Base-by-base conservation (phyloP, 2,113 vertebrate genomes). In the Aphyosemion australe region DNA sequence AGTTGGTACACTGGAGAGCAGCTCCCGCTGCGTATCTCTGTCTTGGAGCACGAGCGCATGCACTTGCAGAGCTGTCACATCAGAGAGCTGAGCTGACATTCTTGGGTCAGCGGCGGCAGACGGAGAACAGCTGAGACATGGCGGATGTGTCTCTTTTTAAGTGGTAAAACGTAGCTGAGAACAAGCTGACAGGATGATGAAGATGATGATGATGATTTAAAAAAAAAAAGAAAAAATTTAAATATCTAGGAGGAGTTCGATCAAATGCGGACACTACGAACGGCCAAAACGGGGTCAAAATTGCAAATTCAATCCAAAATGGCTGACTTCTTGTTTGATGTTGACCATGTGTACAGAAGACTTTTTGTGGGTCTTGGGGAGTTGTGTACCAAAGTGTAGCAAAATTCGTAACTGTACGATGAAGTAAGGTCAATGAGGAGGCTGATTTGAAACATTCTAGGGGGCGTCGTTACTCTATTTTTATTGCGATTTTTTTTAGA, bases 71-170 rank as follows among this genome's bases (percentile, higher is more conserved):
- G 21, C 43, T 65, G 61, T 56, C 65, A 59, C 80, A 74, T 77
- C 72, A 79, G 61, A 86, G 66, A 62, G 68, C 71, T 69, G 81
- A 87, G 49, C 74, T 81, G 57, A 73, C 76, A 74, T 81, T 79
- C 69, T 42, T 34, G 66, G 71, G 82, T 83, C 82, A 70, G 26
- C 58, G 76, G 32, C 65, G 61, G 70, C 56, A 78, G 73, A 54
- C 53, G 47, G 74, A 55, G 47, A 65, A 67, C 52, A 68, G 59
- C 67, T 70, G 54, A 80, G 63, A 80, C 55, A 20, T 59, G 69
- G 67, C 15, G 39, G 49, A 61, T 42, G 61, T 46, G 77, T 79
- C 72, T 31, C 59, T 61, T 65, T 76, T 60, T 42, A 1, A 62
- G 77, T 80, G 72, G 78, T 61, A 49, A 67, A 78, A 76, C 39